Evolutionary conservation across 2,797 vertebrate species (phyloP).

Genomic region (Mormyrus proboscirostris): DNA sequence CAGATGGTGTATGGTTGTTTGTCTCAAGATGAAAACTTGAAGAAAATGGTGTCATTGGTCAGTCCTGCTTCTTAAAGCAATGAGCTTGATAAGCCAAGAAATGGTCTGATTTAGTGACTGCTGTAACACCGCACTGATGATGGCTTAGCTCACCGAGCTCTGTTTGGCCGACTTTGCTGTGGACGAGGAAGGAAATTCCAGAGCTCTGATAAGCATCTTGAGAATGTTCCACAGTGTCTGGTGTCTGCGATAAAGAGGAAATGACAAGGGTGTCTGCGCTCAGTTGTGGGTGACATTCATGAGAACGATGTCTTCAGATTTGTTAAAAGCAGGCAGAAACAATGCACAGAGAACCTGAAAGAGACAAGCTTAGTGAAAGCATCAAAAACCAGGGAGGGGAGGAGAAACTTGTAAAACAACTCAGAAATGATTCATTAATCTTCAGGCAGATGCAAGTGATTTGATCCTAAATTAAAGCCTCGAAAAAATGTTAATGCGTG

Average conservation of each 20-base stretch:
- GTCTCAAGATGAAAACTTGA: neutral
- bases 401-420: neutral
- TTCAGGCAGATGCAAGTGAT: neutral
- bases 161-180: neutral
- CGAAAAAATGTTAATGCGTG: neutral
- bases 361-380: neutral
- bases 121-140: neutral
- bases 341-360: neutral
- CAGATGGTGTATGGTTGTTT: neutral
- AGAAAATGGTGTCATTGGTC: neutral
- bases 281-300: neutral
- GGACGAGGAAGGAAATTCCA: constrained; percentile 37
- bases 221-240: constrained; percentile 25
- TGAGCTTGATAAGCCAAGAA: neutral
- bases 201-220: constrained; percentile 35
- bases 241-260: constrained; percentile 21
- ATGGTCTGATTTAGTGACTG: neutral
- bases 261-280: constrained; percentile 1
- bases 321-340: neutral
- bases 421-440: neutral
- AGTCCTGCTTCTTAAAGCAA: neutral
- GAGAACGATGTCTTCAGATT: neutral
- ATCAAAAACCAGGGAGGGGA: neutral
- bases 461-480: neutral
- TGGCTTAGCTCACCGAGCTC: neutral